phyloP scores from a whole-genome alignment of 2,888 invertebrate genomes.

The Drosophila mettleri region DNA sequence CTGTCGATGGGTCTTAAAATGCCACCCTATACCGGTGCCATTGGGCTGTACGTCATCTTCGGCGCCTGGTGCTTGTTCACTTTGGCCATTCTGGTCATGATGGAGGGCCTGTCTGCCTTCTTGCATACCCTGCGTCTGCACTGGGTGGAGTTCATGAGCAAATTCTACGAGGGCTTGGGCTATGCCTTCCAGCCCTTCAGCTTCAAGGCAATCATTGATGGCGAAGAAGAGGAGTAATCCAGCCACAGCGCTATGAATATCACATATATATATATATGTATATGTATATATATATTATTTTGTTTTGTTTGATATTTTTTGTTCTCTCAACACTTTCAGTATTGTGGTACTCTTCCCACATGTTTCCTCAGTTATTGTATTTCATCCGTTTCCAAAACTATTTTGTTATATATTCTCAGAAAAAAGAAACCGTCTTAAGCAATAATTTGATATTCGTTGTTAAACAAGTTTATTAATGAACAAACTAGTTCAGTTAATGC shows the following conservation, averaged over 20 bases:
- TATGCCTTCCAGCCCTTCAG: constrained; percentile 94
- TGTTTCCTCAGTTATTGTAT: constrained; percentile 30
- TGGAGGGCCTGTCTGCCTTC: constrained; percentile 99
- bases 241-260: constrained; percentile 16
- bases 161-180: constrained; percentile 93
- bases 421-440: constrained; percentile 63
- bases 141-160: constrained; percentile 99
- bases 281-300: constrained; percentile 33
- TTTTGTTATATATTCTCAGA: constrained; percentile 65
- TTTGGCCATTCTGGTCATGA: constrained; percentile 96
- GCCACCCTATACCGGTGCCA: constrained; percentile 89
- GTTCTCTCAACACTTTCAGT: constrained; percentile 70
- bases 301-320: constrained; percentile 61
- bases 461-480: constrained; percentile 57
- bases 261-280: constrained; percentile 19
- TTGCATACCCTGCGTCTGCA: constrained; percentile 98
- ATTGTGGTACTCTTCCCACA: constrained; percentile 83
- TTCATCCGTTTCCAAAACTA: constrained; percentile 41
- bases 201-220: constrained; percentile 90
- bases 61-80: constrained; percentile 96
- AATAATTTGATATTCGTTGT: constrained; percentile 80
- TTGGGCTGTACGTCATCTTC: constrained; percentile 93
- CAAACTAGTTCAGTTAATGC: constrained; percentile 18
- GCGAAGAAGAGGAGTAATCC: constrained; percentile 85
- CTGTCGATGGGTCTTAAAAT: constrained; percentile 90